Percentiles rank a stretch among this genome's conserved stretches.
These are phyloP conservation scores for Chloropsis hardwickii DNA, from an alignment of 2,113 vertebrate species.

Conservation along the genomic window DNA sequence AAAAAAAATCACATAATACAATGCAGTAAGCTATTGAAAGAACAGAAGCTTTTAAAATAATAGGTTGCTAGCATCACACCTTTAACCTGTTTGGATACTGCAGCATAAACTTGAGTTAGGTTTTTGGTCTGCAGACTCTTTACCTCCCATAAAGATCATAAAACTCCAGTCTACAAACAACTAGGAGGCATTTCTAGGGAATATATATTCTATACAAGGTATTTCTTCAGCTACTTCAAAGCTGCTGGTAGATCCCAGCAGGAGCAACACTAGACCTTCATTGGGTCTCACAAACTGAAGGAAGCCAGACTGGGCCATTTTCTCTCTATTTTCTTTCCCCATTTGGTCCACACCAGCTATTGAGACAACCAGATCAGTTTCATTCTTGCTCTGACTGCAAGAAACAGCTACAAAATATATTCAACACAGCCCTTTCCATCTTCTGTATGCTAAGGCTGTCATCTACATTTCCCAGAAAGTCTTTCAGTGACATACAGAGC, in stretches of 20 bases:
- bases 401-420: neutral
- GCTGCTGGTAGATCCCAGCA: neutral
- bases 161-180: neutral
- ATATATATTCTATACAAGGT: neutral
- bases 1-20: neutral
- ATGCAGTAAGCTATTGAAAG: neutral
- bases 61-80: neutral
- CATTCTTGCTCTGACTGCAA: neutral
- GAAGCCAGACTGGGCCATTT: neutral
- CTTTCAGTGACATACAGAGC: neutral
- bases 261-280: neutral
- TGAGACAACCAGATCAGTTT: neutral
- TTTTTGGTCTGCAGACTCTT: neutral
- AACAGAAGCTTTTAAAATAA: neutral
- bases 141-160: neutral
- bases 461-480: neutral
- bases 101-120: neutral
- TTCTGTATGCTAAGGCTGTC: neutral
- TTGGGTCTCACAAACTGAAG: neutral
- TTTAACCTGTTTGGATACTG: neutral
- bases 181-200: neutral
- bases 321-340: neutral
- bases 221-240: neutral
- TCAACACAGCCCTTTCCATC: neutral
- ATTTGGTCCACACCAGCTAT: accelerated